A percentile compares a stretch with the other conserved stretches of the same genome.
phyloP scores from a whole-genome alignment of 2,113 vertebrate genomes.

The Podilymbus podiceps region DNA sequence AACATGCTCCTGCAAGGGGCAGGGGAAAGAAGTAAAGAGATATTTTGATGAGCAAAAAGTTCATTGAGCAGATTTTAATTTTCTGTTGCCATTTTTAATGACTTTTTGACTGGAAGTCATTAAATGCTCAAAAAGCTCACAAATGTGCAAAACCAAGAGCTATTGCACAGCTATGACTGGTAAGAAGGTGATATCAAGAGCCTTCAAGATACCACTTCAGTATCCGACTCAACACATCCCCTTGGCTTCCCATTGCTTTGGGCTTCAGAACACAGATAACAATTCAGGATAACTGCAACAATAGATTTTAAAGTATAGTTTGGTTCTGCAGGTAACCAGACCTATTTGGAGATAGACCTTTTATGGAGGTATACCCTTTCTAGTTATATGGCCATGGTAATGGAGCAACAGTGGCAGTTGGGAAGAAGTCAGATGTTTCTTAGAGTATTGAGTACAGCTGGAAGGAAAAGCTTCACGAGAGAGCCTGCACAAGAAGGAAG shows the following conservation, averaged over 20 bases:
- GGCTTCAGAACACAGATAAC: background rate
- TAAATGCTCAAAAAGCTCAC: background rate
- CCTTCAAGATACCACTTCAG: background rate
- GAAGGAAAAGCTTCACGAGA: background rate
- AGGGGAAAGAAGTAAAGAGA: fast-evolving
- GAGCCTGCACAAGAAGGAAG: background rate
- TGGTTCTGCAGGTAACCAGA: background rate
- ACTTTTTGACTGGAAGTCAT: background rate
- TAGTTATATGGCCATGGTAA: background rate
- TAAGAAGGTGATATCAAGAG: background rate
- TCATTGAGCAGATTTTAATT: background rate
- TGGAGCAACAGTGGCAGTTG: background rate
- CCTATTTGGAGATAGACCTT: background rate
- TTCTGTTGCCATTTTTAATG: background rate
- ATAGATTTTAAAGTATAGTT: background rate
- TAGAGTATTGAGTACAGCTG: background rate
- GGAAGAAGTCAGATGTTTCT: background rate
- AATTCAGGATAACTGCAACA: background rate
- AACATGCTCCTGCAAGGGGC: background rate
- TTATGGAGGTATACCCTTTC: background rate
- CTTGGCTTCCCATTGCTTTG: background rate
- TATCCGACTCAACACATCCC: background rate
- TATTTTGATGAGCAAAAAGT: background rate
- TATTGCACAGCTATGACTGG: background rate
- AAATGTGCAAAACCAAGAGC: background rate